Base-by-base conservation (phyloP, 1,140 invertebrate genomes). In the Pseudomyrmex sp. region DNA sequence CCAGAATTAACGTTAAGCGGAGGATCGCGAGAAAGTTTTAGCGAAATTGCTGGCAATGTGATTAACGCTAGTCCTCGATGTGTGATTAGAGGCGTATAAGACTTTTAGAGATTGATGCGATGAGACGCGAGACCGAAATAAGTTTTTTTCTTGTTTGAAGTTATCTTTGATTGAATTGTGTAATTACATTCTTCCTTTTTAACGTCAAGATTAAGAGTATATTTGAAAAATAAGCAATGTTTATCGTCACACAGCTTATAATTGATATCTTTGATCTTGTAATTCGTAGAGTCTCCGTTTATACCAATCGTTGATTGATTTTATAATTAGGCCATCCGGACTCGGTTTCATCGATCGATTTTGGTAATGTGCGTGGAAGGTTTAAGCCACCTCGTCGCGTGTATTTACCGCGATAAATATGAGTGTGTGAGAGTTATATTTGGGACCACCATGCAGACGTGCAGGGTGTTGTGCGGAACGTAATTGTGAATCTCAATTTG, bases 361-460 rank as follows among this genome's bases (percentile, higher is more conserved):
- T 72, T 56, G 54, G 15, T 59, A 80, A 80, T 8, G 35, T 58
- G 61, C 61, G 23, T 9, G 48, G 7, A 20, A 70, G 46, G 54
- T 80, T 54, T n/a, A 44, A 35, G 15, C 52, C 44, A 80, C 20
- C 54, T 70, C 44, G 46, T 35, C 76, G 54, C 54, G 66, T 35
- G 35, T 80, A 80, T 44, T 59, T 80, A 79, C 10, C 44, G 63
- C 44, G 63, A 23, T 44, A 70, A 68, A 58, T 50, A 52, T 59
- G 83, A 82, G 46, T 58, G 54, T 68, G 82, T 65, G 85, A 72
- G 70, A 50, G 52, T 82, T 68, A 59, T 61, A 87, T 72, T 77
- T 85, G 86, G 87, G 87, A 88, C 87, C 87, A 88, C 87, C 87
- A 68, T 88, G 87, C 87, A 82, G 23, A 85, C 80, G 83, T 83